These are phyloP conservation scores for Acronicta leporina DNA, from an alignment of 2,888 invertebrate species.

Conservation along the genomic window DNA sequence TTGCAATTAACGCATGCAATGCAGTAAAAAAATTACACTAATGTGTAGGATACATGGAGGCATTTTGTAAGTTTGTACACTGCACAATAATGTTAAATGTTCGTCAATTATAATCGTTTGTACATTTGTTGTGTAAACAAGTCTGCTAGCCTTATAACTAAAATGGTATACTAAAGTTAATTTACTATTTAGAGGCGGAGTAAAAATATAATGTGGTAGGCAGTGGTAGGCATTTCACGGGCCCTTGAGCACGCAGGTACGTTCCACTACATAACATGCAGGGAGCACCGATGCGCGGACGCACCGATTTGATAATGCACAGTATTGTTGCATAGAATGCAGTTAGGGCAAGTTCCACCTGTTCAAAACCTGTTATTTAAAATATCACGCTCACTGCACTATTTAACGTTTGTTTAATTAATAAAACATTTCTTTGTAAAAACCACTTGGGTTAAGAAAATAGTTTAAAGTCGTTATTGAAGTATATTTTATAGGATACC, in stretches of 20 bases:
- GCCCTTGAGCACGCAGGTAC: conserved; percentile 78
- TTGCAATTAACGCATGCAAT: no score
- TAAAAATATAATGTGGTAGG: conserved; percentile 38
- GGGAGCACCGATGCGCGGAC: conserved; percentile 74
- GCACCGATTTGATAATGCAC: conserved; percentile 80
- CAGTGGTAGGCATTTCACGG: conserved; percentile 75
- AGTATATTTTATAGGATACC: background rate
- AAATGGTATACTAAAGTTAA: conserved; percentile 44
- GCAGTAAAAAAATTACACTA: no score
- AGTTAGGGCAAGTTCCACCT: conserved; percentile 70
- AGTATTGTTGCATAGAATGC: conserved; percentile 68
- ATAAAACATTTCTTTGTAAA: conserved; percentile 46
- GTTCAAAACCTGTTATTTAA: conserved; percentile 70
- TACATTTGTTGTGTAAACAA: conserved; percentile 10
- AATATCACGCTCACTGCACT: conserved; percentile 55
- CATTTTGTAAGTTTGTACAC: conserved; percentile 19
- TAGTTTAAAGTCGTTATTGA: conserved; percentile 13
- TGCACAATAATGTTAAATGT: conserved; percentile 4
- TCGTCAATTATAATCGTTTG: conserved; percentile 20
- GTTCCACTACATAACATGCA: conserved; percentile 62
- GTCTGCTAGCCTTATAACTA: conserved; percentile 48
- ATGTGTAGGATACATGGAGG: conserved; percentile 23
- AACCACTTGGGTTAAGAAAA: conserved; percentile 12
- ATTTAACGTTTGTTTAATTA: conserved; percentile 51
- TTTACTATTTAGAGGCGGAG: conserved; percentile 51